These are phyloP conservation scores for Rhamphomyia laevipes DNA, from an alignment of 2,888 invertebrate species.

Conservation along the genomic window DNA sequence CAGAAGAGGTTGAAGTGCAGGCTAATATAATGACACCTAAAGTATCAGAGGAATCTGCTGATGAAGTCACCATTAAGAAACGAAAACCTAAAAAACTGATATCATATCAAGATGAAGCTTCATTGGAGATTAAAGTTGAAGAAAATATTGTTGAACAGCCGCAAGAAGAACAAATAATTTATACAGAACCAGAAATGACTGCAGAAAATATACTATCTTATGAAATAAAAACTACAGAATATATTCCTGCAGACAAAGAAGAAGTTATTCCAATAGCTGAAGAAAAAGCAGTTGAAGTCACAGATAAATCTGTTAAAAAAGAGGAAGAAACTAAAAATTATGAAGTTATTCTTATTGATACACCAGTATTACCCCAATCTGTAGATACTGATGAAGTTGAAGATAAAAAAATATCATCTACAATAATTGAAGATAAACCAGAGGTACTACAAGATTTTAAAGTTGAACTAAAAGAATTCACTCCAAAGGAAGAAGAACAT, in stretches of 20 bases:
- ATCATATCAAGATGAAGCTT: constrained; percentile 16
- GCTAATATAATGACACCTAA: constrained; percentile 17
- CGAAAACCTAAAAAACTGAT: constrained; percentile 10
- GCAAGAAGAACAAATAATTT: constrained; percentile 16
- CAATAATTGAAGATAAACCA: background rate
- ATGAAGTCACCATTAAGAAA: constrained; percentile 8
- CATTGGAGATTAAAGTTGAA: constrained; percentile 24
- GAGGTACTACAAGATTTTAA: constrained; percentile 17
- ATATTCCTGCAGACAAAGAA: constrained; percentile 20
- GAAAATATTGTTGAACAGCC: constrained; percentile 18
- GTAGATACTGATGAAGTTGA: constrained; percentile 28
- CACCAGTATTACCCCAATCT: constrained; percentile 25
- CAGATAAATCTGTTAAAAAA: constrained; percentile 25
- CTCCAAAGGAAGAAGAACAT: constrained; percentile 16
- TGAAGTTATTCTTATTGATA: constrained; percentile 20
- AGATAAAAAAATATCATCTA: constrained; percentile 19
- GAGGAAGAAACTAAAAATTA: constrained; percentile 11
- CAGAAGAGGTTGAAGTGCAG: constrained; percentile 14
- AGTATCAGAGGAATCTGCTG: constrained; percentile 3
- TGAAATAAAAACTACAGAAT: constrained; percentile 3
- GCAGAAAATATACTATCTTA: background rate
- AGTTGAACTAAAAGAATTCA: constrained; percentile 17
- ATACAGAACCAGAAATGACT: constrained; percentile 11
- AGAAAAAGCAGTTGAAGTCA: constrained; percentile 17
- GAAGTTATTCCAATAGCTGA: constrained; percentile 17